Percentiles rank a stretch among this genome's conserved stretches.
phyloP scores from a whole-genome alignment of 2,797 vertebrate species.

The Decapterus maruadsi region DNA sequence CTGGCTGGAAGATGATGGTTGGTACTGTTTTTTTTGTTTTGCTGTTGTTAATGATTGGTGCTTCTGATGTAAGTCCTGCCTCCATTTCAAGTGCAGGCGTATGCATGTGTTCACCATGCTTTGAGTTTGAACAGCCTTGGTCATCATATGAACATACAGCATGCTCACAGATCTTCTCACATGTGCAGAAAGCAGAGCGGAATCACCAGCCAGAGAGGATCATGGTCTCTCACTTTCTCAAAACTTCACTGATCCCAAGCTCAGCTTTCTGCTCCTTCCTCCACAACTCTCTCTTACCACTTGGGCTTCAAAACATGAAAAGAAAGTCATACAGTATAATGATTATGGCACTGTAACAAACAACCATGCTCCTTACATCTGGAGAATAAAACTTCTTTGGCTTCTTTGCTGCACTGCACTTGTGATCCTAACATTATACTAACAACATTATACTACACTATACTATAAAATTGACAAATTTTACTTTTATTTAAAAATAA shows the following conservation, averaged over 20 bases:
- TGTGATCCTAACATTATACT: too few relatives aligned
- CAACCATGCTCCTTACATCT: too few relatives aligned
- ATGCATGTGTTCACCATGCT: not conserved
- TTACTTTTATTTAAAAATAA: not conserved
- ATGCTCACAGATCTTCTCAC: slow-evolving; percentile 2
- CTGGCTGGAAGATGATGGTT: not conserved
- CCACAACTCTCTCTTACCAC: slow-evolving; percentile 3
- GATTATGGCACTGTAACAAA: too few relatives aligned
- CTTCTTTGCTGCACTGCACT: too few relatives aligned
- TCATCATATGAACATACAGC: slow-evolving; percentile 5
- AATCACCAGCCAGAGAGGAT: slow-evolving; percentile 37
- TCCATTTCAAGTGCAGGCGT: rapidly evolving
- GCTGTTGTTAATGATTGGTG: not conserved
- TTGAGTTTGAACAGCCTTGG: not conserved
- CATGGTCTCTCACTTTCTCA: not conserved
- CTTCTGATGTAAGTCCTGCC: not conserved
- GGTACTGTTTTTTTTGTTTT: not conserved
- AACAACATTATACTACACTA: too few relatives aligned
- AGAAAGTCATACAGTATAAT: too few relatives aligned
- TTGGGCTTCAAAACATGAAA: too few relatives aligned
- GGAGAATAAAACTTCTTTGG: too few relatives aligned
- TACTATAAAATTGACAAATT: too few relatives aligned
- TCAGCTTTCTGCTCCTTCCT: slow-evolving; percentile 26
- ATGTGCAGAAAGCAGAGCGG: slow-evolving; percentile 33
- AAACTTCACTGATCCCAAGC: not conserved